Evolutionary conservation across 2,888 invertebrate genomes (phyloP), one percentile per base, ranked within the genome.

Genomic region (Chalcis sispes): DNA sequence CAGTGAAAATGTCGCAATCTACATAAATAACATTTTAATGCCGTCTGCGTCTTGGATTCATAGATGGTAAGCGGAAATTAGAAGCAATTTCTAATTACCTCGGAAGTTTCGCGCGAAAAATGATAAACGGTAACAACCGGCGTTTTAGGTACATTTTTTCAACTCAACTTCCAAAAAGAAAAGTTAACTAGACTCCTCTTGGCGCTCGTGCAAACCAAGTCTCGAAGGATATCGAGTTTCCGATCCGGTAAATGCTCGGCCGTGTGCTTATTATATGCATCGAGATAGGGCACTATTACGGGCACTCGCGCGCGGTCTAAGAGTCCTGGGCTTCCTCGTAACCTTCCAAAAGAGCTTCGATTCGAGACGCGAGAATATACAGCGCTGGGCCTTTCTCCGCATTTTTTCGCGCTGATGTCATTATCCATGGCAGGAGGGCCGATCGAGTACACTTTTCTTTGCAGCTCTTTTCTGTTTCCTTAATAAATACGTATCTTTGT

Each of bases 361-460:
- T 10, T 10, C 29, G 1, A 32, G 1, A 32, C 15, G 42, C 29
- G 20, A 40, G 4, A 20, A 27, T 67, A 4, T 23, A 40, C 15
- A 40, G n/a, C 25, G 3, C 36, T 13, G 62, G 15, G 32, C 62
- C 54, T 74, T 62, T 36, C 67, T 67, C 59, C 42, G 70, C 58
- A 58, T 75, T 75, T 70, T 69, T 69, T 69, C 58, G 29, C 23
- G 29, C 40, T 58, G 69, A 70, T 58, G 64, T 75, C 70, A 70
- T 54, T 50, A 65, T 42, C 0, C 1, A 20, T 32, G 20, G 20
- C 32, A 0, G 8, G 48, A 13, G 1, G 1, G 7, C 18, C 5
- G 20, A 1, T 0, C 20, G 25, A 27, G 7, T 13, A 7, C 58
- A 20, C 48, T 61, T 42, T 25, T 46, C 46, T 46, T 42, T 40